Percentiles rank a stretch among this genome's conserved stretches.
These are phyloP conservation scores for Agriopis leucophaearia DNA, from an alignment of 2,888 invertebrate genomes.

Conservation along the genomic window DNA sequence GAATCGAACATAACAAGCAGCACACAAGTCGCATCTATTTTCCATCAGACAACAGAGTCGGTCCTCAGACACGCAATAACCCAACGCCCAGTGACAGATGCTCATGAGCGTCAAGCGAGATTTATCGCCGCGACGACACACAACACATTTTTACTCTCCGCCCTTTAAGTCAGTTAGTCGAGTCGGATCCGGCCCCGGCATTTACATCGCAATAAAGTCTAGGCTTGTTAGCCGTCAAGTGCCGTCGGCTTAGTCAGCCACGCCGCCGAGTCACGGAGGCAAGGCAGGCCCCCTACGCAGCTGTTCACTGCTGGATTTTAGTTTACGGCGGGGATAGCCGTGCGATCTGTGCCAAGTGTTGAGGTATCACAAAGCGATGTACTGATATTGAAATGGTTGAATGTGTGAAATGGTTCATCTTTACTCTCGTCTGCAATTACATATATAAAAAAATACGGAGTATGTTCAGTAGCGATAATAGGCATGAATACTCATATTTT, in stretches of 20 bases:
- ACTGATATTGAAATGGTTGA: not conserved
- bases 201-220: constrained; percentile 49
- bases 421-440: not conserved
- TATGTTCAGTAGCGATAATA: too few relatives aligned
- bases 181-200: constrained; percentile 34
- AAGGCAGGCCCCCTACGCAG: not conserved
- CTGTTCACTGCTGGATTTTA: not conserved
- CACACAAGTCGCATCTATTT: not conserved
- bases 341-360: not conserved
- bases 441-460: too few relatives aligned
- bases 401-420: not conserved
- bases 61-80: constrained; percentile 14
- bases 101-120: constrained; percentile 22
- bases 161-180: constrained; percentile 24
- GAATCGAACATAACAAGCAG: not conserved
- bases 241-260: constrained; percentile 34
- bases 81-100: constrained; percentile 3
- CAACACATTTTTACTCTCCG: constrained; percentile 26
- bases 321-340: not conserved
- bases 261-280: not conserved
- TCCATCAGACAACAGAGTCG: constrained; percentile 6
- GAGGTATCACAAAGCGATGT: not conserved
- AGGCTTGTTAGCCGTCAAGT: constrained; percentile 46
- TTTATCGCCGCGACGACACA: constrained; percentile 23
- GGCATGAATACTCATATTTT: too few relatives aligned